Conservation (phyloP, 35 echinoderm and acorn worm genomes). For the Amphiura filiformis region DNA sequence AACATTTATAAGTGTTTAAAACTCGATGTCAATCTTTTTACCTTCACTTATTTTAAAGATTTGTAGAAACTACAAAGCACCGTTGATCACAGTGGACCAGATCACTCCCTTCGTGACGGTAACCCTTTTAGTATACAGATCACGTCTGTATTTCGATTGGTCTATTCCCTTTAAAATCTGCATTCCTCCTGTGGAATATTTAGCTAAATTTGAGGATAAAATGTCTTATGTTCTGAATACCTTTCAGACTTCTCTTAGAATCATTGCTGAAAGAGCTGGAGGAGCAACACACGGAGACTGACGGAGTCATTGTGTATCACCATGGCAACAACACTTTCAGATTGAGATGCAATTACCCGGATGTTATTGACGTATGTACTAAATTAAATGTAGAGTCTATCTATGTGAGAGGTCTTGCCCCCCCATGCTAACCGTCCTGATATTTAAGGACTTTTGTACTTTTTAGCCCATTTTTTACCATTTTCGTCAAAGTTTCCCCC, state of each 20-base stretch:
- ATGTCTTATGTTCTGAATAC: background rate
- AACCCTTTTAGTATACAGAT: background rate
- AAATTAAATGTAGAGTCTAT: too few species aligned
- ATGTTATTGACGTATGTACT: background rate
- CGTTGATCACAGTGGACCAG: background rate
- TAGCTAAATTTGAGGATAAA: background rate
- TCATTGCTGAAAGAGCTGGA: background rate
- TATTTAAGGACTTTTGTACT: too few species aligned
- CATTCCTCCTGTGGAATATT: background rate
- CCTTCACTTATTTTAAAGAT: background rate
- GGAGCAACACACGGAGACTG: background rate
- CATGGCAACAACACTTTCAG: background rate
- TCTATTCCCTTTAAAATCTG: background rate
- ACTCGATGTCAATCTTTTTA: background rate
- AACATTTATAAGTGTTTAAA: background rate
- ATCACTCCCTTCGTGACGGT: background rate
- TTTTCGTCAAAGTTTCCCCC: too few species aligned
- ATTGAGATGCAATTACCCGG: background rate
- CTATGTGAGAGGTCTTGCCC: too few species aligned
- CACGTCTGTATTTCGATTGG: background rate
- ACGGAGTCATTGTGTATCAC: background rate
- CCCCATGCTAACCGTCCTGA: too few species aligned
- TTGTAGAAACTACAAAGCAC: background rate
- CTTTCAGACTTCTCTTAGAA: background rate
- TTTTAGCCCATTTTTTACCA: too few species aligned